Conservation (phyloP, 2,888 invertebrate genomes). For the Dendrolimus houi region DNA sequence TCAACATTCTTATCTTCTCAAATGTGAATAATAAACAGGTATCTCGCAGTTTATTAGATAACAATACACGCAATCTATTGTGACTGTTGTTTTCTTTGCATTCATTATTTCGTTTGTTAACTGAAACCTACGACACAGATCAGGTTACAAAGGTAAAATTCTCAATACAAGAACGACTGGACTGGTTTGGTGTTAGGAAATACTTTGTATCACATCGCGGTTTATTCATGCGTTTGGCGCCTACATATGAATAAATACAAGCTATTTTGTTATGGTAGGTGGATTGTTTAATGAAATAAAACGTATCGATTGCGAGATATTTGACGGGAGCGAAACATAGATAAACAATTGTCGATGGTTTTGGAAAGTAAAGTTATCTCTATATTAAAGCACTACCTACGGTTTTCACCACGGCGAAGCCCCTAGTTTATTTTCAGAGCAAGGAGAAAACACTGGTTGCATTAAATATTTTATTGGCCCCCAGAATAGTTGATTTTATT, state of each 20-base stretch:
- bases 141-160: neutral
- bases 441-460: neutral
- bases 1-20: conserved; percentile 13
- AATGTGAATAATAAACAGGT: conserved; percentile 27
- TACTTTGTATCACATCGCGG: neutral
- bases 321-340: no score
- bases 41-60: conserved; percentile 18
- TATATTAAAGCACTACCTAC: no score
- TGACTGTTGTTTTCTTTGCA: conserved; percentile 6
- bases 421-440: neutral
- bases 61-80: conserved; percentile 19
- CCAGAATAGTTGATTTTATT: no score
- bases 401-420: neutral
- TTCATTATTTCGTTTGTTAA: conserved; percentile 13
- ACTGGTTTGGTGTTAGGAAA: neutral
- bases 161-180: neutral
- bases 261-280: neutral
- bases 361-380: no score
- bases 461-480: no score
- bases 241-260: neutral
- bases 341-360: no score
- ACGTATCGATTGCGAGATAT: neutral
- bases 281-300: neutral
- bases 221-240: neutral
- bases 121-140: neutral